Base-by-base conservation (phyloP, 2,888 invertebrate species). In the Drosophila quinaria region DNA sequence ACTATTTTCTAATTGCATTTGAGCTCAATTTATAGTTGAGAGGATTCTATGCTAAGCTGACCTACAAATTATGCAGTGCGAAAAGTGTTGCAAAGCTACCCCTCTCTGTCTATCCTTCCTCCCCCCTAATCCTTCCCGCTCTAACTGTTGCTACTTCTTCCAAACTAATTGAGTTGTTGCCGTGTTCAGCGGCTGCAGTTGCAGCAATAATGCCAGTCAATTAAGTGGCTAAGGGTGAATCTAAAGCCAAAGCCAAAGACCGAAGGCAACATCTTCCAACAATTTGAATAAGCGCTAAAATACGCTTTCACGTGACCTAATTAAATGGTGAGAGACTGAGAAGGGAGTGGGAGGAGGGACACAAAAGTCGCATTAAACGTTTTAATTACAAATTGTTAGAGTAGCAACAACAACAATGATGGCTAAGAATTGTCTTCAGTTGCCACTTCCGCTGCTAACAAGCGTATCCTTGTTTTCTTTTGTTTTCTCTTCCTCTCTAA, bases 21-120 rank as follows among this genome's bases (percentile, higher is more conserved):
- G 70, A 74, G 55, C 74, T 72, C 71, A 82, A 80, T 81, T 83
- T 74, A 80, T 77, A 67, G 74, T 63, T 74, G 50, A 51, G 71
- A 67, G 56, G 42, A 62, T 63, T 52, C 70, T 39, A 37, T 55
- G 35, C 50, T 49, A 55, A 55, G 54, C 51, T 78, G 81, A 81
- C 83, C 84, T 71, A 80, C 70, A 84, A 84, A 86, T 84, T 86
- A 84, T 86, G 72, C 80, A 83, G 78, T 71, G 77, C 72, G 66
- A 61, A 67, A 80, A 72, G 44, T 65, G 66, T 62, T 66, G 74
- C 58, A 74, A 39, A 44, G 58, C 51, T 25, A n/a, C 1, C 44
- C 8, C 8, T 3, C 8, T 11, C 9, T 22, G 4, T 8, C 19
- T 15, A 11, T 6, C 29, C 19, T 9, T 8, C 25, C 33, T 6